phyloP scores from a whole-genome alignment of 2,888 invertebrate species.

The Sesamia inferens region DNA sequence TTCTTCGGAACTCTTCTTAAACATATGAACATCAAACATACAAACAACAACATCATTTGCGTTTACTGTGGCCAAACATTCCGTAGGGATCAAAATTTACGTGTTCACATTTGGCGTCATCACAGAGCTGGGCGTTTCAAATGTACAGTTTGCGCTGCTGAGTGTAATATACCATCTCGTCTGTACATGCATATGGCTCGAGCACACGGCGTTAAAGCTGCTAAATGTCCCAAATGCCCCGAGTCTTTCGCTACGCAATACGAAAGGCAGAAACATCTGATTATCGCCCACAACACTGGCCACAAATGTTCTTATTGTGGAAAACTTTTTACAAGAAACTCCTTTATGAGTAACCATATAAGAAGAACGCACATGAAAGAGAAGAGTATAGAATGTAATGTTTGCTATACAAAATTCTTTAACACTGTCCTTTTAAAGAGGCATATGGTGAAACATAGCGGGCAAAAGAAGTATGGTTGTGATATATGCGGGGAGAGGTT shows the following conservation, averaged over 20 bases:
- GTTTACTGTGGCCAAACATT: constrained; percentile 86
- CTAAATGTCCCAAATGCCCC: constrained; percentile 84
- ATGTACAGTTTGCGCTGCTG: constrained; percentile 82
- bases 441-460: constrained; percentile 87
- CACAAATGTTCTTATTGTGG: constrained; percentile 85
- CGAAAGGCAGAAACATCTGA: constrained; percentile 88
- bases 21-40: constrained; percentile 85
- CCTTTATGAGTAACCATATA: constrained; percentile 84
- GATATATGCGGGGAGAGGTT: constrained; percentile 91
- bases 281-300: constrained; percentile 86
- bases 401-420: constrained; percentile 86
- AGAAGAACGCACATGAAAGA: constrained; percentile 85
- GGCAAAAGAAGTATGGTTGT: constrained; percentile 90
- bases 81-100: constrained; percentile 83
- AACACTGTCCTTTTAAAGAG: constrained; percentile 82
- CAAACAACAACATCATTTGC: constrained; percentile 86
- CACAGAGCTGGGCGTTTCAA: constrained; percentile 84
- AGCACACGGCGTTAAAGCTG: constrained; percentile 84
- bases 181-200: constrained; percentile 87
- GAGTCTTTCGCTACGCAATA: constrained; percentile 88
- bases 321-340: constrained; percentile 82
- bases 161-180: constrained; percentile 86
- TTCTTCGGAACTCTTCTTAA: constrained; percentile 86
- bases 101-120: constrained; percentile 86
- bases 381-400: constrained; percentile 84